Base-by-base conservation (phyloP, 2,888 invertebrate species). In the Mythimna vitellina region DNA sequence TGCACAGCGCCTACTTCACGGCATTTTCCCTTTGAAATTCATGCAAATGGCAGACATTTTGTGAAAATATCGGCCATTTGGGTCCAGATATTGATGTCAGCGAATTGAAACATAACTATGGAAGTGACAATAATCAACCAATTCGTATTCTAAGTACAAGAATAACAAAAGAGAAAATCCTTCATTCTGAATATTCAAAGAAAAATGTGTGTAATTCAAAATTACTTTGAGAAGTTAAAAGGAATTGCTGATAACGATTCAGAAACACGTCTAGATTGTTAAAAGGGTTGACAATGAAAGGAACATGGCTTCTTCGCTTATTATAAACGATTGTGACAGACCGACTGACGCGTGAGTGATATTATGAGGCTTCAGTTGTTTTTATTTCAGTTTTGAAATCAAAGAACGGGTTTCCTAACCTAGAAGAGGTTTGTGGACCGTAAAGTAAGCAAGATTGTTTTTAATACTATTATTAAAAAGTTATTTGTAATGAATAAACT, bases 71-170 rank as follows among this genome's bases (percentile, higher is more conserved):
- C 17, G 67, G 25, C 46, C 53, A 42, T 70, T 76, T 38, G 38
- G 32, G 66, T 74, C 62, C 73, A 71, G 69, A 70, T 82, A 84
- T 81, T 51, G 81, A 69, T 72, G 77, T 81, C 77, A 72, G 74
- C 68, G 57, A 81, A 84, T 83, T 78, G 69, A 70, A 82, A 73
- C 56, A 29, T 75, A 58, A 71, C 62, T 68, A 58, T 25, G 69
- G 46, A 35, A 38, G 69, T 64, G 54, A 22, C 22, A 51, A 70
- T 80, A 84, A 82, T 76, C 62, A 74, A 63, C 10, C 63, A 9
- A 83, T 82, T 82, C 65, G 32, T 78, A 84, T 82, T 82, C 73
- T 38, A 66, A 72, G 64, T 73, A 67, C 60, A 65, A 42, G 25
- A 29, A 65, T 65, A 68, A 77, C 32, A 67, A 69, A 71, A 73